A percentile compares a stretch with the other conserved stretches of the same genome.
Evolutionary conservation across 2,113 vertebrate genomes (phyloP).

Genomic region (Hippocampus abdominalis): DNA sequence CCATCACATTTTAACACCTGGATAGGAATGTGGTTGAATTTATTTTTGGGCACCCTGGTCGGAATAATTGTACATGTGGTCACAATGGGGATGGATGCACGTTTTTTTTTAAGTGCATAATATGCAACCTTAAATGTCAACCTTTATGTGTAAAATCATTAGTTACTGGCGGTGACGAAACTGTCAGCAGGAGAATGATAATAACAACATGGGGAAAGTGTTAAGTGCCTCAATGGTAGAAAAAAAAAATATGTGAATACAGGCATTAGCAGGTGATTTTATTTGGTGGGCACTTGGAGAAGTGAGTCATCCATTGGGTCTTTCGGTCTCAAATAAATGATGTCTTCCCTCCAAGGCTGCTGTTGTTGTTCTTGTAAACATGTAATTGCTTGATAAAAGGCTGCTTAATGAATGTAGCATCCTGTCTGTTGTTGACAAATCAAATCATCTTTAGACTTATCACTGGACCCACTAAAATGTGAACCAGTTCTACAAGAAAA

Average conservation of each 20-base stretch:
- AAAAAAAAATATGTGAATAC: background rate
- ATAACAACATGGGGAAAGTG: background rate
- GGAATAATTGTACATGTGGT: background rate
- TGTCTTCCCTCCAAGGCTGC: background rate
- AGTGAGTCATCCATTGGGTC: constrained; percentile 20
- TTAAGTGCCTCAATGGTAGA: constrained; percentile 5
- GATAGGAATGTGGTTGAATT: background rate
- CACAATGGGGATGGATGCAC: background rate
- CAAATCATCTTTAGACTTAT: background rate
- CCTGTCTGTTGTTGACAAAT: background rate
- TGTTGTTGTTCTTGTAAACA: background rate
- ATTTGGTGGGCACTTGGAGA: background rate
- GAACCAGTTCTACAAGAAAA: background rate
- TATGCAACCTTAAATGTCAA: background rate
- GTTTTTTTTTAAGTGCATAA: background rate
- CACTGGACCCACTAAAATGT: background rate
- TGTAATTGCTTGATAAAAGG: background rate
- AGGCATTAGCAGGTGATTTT: background rate
- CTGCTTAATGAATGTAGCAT: background rate
- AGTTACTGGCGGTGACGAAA: constrained; percentile 19
- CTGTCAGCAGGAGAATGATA: constrained; percentile 1
- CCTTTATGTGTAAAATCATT: background rate
- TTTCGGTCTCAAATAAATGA: background rate
- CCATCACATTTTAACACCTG: too few relatives aligned
- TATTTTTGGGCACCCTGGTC: background rate